A percentile compares a stretch with the other conserved stretches of the same genome.
Evolutionary conservation across 2,797 vertebrate genomes (phyloP).

Genomic region (Distichodus sexfasciatus): DNA sequence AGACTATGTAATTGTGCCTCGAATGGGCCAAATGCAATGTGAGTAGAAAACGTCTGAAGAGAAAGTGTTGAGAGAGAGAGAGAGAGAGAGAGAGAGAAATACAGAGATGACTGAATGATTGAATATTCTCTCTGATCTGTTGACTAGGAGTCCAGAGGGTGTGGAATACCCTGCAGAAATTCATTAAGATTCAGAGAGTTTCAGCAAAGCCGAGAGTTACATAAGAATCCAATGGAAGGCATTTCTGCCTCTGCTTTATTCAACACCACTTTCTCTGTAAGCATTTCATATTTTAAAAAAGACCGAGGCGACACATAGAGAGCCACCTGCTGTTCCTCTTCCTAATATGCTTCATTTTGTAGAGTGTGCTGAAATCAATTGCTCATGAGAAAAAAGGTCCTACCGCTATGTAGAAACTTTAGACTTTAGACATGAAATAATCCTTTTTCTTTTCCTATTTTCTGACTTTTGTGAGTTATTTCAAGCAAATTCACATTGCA

Average conservation of each 20-base stretch:
- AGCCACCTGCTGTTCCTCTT: not conserved
- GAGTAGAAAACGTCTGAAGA: conserved; percentile 55
- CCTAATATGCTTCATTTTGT: not conserved
- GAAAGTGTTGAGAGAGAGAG: conserved; percentile 32
- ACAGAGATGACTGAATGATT: conserved; percentile 65
- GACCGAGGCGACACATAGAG: not conserved
- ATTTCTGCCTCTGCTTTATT: not conserved
- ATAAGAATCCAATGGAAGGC: conserved; percentile 53
- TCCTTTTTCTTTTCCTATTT: too few species aligned
- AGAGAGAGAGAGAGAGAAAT: conserved; percentile 42
- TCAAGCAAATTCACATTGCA: too few species aligned
- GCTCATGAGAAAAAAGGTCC: too few species aligned
- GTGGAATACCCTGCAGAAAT: conserved; percentile 68
- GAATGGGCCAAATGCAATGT: conserved; percentile 68
- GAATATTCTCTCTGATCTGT: conserved; percentile 75
- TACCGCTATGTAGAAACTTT: too few species aligned
- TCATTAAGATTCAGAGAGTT: conserved; percentile 71
- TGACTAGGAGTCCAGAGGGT: conserved; percentile 65
- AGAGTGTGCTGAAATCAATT: not conserved
- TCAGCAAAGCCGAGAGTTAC: conserved; percentile 63
- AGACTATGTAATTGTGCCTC: conserved; percentile 66
- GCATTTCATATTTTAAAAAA: not conserved
- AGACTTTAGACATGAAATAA: too few species aligned
- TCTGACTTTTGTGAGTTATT: too few species aligned
- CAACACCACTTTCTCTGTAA: not conserved